These are phyloP conservation scores for Coecobrya sp. DNA, from an alignment of 2,888 invertebrate genomes.

Conservation along the genomic window DNA sequence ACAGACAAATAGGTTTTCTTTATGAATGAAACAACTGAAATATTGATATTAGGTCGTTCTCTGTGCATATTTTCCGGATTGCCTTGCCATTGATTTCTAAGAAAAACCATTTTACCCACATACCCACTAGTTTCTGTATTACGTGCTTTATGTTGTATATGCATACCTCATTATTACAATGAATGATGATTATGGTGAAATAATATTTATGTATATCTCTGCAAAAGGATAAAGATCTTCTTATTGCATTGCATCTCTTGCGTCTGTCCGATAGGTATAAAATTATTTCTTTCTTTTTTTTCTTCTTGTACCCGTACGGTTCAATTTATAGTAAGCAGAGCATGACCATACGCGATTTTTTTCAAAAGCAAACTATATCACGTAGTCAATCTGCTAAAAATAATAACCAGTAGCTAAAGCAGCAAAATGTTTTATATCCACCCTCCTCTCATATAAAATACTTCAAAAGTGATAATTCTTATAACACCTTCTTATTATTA, in stretches of 20 bases:
- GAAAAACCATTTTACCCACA: conserved; percentile 23
- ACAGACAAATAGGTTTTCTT: too few species aligned
- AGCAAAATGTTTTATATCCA: conserved; percentile 2
- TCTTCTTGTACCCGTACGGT: conserved; percentile 23
- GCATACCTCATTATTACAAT: too few species aligned
- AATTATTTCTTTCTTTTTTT: too few species aligned
- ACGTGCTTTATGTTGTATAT: neutral
- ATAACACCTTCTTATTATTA: conserved; percentile 2
- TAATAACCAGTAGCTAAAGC: neutral
- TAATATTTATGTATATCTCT: neutral
- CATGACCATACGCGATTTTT: conserved; percentile 65
- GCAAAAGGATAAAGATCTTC: too few species aligned
- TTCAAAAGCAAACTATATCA: conserved; percentile 21
- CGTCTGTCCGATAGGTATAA: conserved; percentile 13
- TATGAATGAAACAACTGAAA: too few species aligned
- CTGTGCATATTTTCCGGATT: too few species aligned
- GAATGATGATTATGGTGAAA: neutral
- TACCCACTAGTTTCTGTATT: too few species aligned
- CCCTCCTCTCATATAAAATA: neutral
- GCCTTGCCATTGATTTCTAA: neutral
- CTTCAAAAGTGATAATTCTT: neutral
- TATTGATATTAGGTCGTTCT: too few species aligned
- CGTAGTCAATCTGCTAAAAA: neutral
- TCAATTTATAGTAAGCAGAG: conserved; percentile 78
- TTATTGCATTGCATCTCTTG: neutral